These are phyloP conservation scores for Heteromurus nitidus DNA, from an alignment of 2,888 invertebrate species.

Conservation along the genomic window DNA sequence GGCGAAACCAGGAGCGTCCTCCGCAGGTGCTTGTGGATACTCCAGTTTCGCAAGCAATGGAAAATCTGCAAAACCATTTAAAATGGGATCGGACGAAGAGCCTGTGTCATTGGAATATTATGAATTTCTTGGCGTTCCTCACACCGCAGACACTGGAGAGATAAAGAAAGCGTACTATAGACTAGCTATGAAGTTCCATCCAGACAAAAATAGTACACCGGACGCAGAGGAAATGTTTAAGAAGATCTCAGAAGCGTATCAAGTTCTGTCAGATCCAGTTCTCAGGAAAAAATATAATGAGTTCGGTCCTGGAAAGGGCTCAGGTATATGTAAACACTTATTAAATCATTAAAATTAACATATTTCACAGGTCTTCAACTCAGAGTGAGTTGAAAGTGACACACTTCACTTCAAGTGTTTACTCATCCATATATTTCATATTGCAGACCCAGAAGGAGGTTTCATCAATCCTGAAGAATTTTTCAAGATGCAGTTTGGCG, in stretches of 20 bases:
- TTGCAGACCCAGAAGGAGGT: conserved; percentile 71
- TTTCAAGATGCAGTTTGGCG: conserved; percentile 73
- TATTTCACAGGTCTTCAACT: too few relatives aligned
- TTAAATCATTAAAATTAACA: too few relatives aligned
- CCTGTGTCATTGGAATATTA: conserved; percentile 72
- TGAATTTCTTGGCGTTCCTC: conserved; percentile 69
- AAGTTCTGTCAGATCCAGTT: conserved; percentile 81
- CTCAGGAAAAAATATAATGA: conserved; percentile 73
- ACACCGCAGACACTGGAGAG: conserved; percentile 68
- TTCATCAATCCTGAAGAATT: conserved; percentile 73
- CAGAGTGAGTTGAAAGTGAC: too few relatives aligned
- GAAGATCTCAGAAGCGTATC: conserved; percentile 98
- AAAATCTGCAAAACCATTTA: conserved; percentile 57
- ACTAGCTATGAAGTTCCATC: conserved; percentile 97
- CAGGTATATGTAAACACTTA: conserved; percentile 53
- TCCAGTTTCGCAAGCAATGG: conserved; percentile 31
- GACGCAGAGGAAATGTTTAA: conserved; percentile 97
- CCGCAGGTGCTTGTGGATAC: neutral
- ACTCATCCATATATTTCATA: neutral
- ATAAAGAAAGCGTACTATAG: conserved; percentile 90
- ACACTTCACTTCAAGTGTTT: too few relatives aligned
- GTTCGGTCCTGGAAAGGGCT: conserved; percentile 71
- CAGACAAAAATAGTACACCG: conserved; percentile 96
- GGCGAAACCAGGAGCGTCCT: conserved; percentile 34
- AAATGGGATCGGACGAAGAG: conserved; percentile 72